Conservation (phyloP, 2,797 vertebrate species). For the Muscicapa comitata region DNA sequence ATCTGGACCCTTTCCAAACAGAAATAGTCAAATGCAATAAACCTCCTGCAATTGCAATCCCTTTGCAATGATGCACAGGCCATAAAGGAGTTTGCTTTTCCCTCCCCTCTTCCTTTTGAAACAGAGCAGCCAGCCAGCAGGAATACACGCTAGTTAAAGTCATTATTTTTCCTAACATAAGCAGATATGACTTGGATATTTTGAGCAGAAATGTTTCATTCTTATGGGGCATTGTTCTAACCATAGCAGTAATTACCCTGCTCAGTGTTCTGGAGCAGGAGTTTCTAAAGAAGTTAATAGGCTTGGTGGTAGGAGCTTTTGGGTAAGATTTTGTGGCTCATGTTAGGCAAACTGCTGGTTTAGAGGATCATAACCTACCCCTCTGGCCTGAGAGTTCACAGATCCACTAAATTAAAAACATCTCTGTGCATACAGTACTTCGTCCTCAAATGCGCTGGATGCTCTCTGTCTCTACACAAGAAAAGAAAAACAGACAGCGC, state of each 20-base stretch:
- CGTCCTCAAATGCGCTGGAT: not conserved
- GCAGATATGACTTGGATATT: conserved; percentile 21
- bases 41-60: not conserved
- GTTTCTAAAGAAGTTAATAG: conserved; percentile 19
- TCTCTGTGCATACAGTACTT: not conserved
- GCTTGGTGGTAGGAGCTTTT: not conserved
- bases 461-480: not conserved
- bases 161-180: conserved; percentile 14
- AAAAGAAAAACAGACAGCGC: not conserved
- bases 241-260: not conserved
- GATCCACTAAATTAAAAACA: conserved; percentile 15
- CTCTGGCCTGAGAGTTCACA: not conserved
- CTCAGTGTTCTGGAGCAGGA: conserved; percentile 15
- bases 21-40: not conserved
- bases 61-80: not conserved
- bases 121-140: not conserved
- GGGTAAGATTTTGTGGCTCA: not conserved
- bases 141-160: not conserved
- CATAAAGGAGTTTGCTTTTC: not conserved
- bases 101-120: not conserved
- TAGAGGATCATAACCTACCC: not conserved
- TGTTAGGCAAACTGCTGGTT: conserved; percentile 5
- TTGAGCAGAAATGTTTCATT: conserved; percentile 21
- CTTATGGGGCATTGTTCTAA: conserved; percentile 37
- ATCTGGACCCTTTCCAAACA: conserved; percentile 4